Evolutionary conservation across 1,140 invertebrate species (phyloP).

Genomic region (Phenacoccus solenopsis): DNA sequence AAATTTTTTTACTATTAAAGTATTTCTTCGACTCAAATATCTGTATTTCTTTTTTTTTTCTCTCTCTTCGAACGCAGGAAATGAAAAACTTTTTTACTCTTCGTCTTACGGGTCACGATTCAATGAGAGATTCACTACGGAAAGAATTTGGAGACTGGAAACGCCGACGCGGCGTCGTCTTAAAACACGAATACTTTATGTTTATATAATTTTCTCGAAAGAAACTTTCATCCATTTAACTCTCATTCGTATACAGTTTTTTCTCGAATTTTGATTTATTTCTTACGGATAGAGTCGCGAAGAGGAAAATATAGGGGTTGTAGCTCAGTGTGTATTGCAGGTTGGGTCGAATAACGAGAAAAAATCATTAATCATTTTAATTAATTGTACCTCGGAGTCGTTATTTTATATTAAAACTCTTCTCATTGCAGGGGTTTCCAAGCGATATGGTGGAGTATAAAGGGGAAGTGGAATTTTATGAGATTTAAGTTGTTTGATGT

Average conservation of each 20-base stretch:
- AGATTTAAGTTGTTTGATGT: no score
- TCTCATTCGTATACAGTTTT: no score
- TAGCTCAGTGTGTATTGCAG: no score
- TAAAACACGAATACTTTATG: neutral
- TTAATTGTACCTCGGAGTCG: neutral
- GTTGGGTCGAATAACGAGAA: no score
- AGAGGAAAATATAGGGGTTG: no score
- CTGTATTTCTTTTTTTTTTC: neutral
- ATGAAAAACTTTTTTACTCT: neutral
- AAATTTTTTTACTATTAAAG: neutral
- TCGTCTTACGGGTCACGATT: neutral
- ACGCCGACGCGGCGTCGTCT: no score
- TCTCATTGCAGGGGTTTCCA: neutral
- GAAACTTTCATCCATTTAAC: neutral
- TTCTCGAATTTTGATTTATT: neutral
- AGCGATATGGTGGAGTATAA: no score
- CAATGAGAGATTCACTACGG: neutral
- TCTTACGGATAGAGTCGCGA: neutral
- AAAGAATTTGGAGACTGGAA: no score
- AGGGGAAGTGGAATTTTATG: no score
- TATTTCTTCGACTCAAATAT: no score
- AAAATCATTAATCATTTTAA: slow-evolving; percentile 16
- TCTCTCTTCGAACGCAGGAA: neutral
- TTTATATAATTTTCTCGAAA: neutral
- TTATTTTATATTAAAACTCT: slow-evolving; percentile 6